Base-by-base conservation (phyloP, 1,140 invertebrate species). In the Sycobia sp. region DNA sequence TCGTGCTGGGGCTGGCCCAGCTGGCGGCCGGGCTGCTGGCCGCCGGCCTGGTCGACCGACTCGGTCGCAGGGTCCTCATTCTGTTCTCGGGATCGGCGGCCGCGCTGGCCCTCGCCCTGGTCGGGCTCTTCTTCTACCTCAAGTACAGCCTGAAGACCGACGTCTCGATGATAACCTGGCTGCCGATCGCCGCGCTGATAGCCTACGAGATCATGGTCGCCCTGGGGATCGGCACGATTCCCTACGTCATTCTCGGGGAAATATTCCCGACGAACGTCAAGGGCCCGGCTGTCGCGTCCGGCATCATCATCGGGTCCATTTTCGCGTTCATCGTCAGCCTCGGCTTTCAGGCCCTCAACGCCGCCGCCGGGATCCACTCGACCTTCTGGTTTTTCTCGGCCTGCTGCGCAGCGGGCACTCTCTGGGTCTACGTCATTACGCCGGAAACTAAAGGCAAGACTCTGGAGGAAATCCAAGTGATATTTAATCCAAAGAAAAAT, bases 361-460 rank as follows among this genome's bases (percentile, higher is more conserved):
- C 73, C 2, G 71, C 71, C 51, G 81, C 90, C 13, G 85, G 85
- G 5, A 84, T 84, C 38, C 85, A 90, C 67, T 85, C 80, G 16
- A 85, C 85, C 3, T 90, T 89, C 75, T 90, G 87, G 85, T 73
- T 88, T 22, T 92, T 91, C 76, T 82, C 89, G 10, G 80, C 83
- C 2, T 76, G 87, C 43, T 77, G 87, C 39, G 67, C 84, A 0
- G 13, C 84, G 1, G 85, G 88, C 3, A 78, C 83, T 0, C 53
- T 89, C 0, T 80, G 88, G 29, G 80, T 86, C 0, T 84, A 84
- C 43, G 77, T 86, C 55, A 80, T 89, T 4, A 80, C 91, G 1
- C 89, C 90, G 1, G 91, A 92, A 77, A 92, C 90, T 0, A 91
- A 90, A 69, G 90, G 90, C 1, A 85, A 88, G 41, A 85, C 83